Evolutionary conservation across 2,113 vertebrate species (phyloP).

Genomic region (Globicephala melas): DNA sequence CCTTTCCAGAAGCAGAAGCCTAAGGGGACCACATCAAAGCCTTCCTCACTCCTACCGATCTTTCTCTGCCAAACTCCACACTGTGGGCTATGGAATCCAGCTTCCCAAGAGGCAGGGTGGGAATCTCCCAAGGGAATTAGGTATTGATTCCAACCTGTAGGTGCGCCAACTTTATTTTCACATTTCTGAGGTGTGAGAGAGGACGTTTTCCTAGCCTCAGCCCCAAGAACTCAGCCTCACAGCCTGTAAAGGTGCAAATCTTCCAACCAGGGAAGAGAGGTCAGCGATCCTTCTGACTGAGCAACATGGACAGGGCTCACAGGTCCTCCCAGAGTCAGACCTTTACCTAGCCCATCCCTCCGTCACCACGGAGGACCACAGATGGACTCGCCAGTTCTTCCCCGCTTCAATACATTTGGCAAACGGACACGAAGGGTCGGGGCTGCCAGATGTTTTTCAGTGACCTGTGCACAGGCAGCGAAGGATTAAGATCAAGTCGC

Average conservation of each 20-base stretch:
- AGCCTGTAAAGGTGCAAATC: not conserved
- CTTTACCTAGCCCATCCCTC: not conserved
- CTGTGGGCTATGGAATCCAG: not conserved
- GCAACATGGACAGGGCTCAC: not conserved
- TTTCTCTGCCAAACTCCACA: not conserved
- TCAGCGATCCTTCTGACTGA: not conserved
- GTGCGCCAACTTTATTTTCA: not conserved
- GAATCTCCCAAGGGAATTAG: not conserved
- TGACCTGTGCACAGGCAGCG: conserved; percentile 33
- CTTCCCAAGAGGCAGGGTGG: not conserved
- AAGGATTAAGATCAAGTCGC: conserved; percentile 25
- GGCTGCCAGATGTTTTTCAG: conserved; percentile 44
- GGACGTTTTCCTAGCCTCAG: not conserved
- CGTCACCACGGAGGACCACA: not conserved
- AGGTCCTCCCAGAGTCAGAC: not conserved
- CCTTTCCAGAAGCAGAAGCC: not conserved
- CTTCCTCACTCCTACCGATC: not conserved
- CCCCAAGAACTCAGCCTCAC: not conserved
- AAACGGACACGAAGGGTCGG: not conserved
- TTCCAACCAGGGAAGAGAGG: not conserved
- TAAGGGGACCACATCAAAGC: not conserved
- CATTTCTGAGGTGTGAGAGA: not conserved
- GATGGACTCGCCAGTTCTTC: not conserved
- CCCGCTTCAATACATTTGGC: not conserved
- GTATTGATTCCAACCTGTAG: not conserved